A percentile compares a stretch with the other conserved stretches of the same genome.
These are phyloP conservation scores for Volucella inanis DNA, from an alignment of 2,888 invertebrate species.

Conservation along the genomic window DNA sequence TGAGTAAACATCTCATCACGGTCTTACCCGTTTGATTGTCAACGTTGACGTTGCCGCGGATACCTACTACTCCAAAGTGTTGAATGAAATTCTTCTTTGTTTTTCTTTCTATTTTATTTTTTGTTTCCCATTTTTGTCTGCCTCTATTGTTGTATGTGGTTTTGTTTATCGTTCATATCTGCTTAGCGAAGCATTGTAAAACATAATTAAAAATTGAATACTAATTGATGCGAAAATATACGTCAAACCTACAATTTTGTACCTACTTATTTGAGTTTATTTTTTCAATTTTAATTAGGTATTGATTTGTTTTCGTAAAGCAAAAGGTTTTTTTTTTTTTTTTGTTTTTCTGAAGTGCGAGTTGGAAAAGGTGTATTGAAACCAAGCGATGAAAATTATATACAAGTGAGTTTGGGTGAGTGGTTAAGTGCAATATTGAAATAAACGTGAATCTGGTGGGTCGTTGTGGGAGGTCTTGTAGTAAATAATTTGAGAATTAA, in stretches of 20 bases:
- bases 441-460: background rate
- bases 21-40: constrained; percentile 70
- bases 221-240: constrained; percentile 3
- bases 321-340: background rate
- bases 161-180: constrained; percentile 26
- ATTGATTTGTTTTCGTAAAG: background rate
- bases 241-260: background rate
- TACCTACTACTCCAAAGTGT: constrained; percentile 49
- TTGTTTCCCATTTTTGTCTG: constrained; percentile 23
- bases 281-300: background rate
- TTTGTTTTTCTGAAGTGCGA: no score
- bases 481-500: background rate
- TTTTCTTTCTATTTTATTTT: constrained; percentile 33
- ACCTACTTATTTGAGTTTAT: background rate
- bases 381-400: background rate
- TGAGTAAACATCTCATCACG: constrained; percentile 80
- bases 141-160: constrained; percentile 4
- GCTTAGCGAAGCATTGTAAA: constrained; percentile 29
- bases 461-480: background rate
- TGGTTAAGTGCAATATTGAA: constrained; percentile 16
- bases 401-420: constrained; percentile 6
- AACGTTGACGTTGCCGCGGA: constrained; percentile 72
- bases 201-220: constrained; percentile 29
- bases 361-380: background rate
- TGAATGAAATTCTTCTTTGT: constrained; percentile 55